Conservation (phyloP, 2,113 vertebrate species). For the Gambusia holbrooki region DNA sequence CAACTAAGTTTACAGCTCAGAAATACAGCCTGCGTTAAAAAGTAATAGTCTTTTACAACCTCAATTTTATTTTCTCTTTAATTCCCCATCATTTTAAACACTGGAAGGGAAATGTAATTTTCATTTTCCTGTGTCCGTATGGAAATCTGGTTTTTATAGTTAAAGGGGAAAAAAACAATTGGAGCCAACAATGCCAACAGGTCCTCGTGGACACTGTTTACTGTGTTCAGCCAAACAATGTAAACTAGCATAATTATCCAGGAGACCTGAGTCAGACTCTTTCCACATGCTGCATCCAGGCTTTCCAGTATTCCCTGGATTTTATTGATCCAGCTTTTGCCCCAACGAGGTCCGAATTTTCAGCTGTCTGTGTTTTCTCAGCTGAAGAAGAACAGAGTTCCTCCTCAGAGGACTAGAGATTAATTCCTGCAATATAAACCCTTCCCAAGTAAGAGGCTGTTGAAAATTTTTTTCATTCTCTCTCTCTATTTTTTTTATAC, state of each 20-base stretch:
- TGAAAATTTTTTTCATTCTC: slow-evolving; percentile 30
- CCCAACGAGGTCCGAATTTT: slow-evolving; percentile 52
- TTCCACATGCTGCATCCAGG: slow-evolving; percentile 61
- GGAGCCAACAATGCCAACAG: slow-evolving; percentile 49
- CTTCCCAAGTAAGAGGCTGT: slow-evolving; percentile 61
- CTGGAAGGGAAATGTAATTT: slow-evolving; percentile 39
- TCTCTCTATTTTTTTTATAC: slow-evolving; percentile 70
- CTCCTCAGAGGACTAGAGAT: slow-evolving; percentile 63
- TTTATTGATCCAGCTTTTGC: slow-evolving; percentile 76
- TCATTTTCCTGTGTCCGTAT: slow-evolving; percentile 48
- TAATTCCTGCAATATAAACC: slow-evolving; percentile 73
- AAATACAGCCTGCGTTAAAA: slow-evolving; percentile 52
- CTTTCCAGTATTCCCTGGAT: slow-evolving; percentile 40
- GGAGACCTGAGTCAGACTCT: slow-evolving; percentile 50
- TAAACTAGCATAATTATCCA: slow-evolving; percentile 50
- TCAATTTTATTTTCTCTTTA: slow-evolving; percentile 45
- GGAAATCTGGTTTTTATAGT: slow-evolving; percentile 54
- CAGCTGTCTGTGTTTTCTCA: slow-evolving; percentile 78
- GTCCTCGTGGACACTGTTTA: slow-evolving; percentile 49
- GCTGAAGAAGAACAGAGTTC: slow-evolving; percentile 65
- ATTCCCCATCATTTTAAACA: slow-evolving; percentile 45
- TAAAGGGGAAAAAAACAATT: slow-evolving; percentile 32
- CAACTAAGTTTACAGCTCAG: slow-evolving; percentile 49
- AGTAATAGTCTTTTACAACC: slow-evolving; percentile 54
- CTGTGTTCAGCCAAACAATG: slow-evolving; percentile 23